Evolutionary conservation across 2,888 invertebrate species (phyloP).

Genomic region (Synanthedon tipuliformis): DNA sequence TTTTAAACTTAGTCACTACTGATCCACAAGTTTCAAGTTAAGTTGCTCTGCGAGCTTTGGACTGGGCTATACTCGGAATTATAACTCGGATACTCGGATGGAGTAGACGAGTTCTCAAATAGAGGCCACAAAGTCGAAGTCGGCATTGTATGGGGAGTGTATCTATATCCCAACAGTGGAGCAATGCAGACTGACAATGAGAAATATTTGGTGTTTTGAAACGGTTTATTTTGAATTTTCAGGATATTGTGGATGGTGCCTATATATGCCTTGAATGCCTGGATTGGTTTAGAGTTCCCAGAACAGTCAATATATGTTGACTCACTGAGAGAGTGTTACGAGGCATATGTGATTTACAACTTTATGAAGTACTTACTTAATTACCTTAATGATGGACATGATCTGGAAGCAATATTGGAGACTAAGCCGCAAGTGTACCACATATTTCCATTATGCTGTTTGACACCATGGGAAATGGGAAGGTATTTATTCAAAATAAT

Average conservation of each 20-base stretch:
- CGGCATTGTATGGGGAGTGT: too few relatives aligned
- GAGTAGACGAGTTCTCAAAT: too few relatives aligned
- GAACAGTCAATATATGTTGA: constrained; percentile 92
- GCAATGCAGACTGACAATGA: neutral
- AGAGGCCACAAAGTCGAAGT: too few relatives aligned
- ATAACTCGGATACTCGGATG: too few relatives aligned
- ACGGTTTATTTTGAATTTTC: constrained; percentile 24
- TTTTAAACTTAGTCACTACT: too few relatives aligned
- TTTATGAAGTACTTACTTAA: constrained; percentile 95
- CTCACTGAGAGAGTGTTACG: constrained; percentile 94
- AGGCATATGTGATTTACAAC: constrained; percentile 98
- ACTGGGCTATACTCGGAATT: too few relatives aligned
- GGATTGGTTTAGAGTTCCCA: constrained; percentile 90
- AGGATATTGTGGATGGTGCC: constrained; percentile 98
- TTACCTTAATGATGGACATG: constrained; percentile 88
- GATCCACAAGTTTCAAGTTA: too few relatives aligned
- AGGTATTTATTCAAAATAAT: constrained; percentile 50
- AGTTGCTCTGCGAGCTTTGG: too few relatives aligned
- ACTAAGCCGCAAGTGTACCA: constrained; percentile 88
- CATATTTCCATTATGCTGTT: constrained; percentile 91
- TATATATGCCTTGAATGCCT: constrained; percentile 94
- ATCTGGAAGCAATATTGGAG: constrained; percentile 84
- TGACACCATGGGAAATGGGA: constrained; percentile 95
- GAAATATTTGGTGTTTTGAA: neutral
- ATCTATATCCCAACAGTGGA: too few relatives aligned